These are phyloP conservation scores for Bergia puertoricense DNA, from an alignment of 92 coral and sea anemone species.

Conservation along the genomic window DNA sequence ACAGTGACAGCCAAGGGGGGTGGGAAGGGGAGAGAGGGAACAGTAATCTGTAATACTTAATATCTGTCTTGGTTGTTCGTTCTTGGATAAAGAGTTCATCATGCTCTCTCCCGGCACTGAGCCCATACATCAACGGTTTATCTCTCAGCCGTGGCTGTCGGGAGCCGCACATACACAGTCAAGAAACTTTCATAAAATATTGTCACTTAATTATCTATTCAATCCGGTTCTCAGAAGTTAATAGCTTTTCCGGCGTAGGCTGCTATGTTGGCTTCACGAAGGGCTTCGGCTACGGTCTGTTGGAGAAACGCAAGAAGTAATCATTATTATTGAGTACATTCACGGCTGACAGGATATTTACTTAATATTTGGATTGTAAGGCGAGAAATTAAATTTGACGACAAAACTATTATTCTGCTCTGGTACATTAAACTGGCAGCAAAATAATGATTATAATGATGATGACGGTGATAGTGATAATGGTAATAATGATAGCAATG, in stretches of 20 bases:
- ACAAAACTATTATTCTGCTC: too few relatives aligned
- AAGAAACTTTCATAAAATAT: not conserved
- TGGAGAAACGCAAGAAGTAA: constrained; percentile 16
- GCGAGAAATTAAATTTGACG: not conserved
- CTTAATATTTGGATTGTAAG: too few relatives aligned
- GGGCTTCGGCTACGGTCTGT: constrained; percentile 97
- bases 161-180: constrained; percentile 2
- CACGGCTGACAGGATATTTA: not conserved
- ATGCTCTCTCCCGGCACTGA: not conserved
- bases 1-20: not conserved
- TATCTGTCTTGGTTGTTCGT: not conserved
- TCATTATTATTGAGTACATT: not conserved
- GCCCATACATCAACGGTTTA: not conserved
- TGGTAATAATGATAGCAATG: too few relatives aligned
- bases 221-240: constrained; percentile 62
- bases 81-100: not conserved
- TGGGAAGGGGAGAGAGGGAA: not conserved
- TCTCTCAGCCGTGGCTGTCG: not conserved
- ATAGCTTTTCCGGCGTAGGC: constrained; percentile 99
- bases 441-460: too few relatives aligned
- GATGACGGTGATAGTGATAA: too few relatives aligned
- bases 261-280: constrained; percentile 94
- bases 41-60: not conserved
- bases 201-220: constrained; percentile 2
- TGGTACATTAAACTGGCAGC: too few relatives aligned